phyloP scores from a whole-genome alignment of 2,113 vertebrate species.

The Holacanthus passer region DNA sequence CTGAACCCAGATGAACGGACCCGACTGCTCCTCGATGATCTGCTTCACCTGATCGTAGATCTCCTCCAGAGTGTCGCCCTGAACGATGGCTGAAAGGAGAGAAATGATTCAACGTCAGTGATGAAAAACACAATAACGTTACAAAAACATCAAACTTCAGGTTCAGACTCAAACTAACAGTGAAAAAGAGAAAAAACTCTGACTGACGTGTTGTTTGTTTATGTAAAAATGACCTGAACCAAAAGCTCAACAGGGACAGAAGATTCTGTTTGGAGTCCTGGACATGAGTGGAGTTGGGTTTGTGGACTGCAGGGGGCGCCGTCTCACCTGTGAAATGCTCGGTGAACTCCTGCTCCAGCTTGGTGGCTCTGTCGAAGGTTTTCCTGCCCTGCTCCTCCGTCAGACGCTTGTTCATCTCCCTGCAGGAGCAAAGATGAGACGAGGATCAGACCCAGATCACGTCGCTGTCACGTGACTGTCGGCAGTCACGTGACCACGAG shows the following conservation, averaged over 20 bases:
- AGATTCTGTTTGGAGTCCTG: no score
- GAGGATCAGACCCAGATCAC: not conserved
- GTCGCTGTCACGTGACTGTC: no score
- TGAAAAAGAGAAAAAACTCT: no score
- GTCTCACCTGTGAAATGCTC: slow-evolving; percentile 96
- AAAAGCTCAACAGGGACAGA: no score
- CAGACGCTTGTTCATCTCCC: slow-evolving; percentile 99
- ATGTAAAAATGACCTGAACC: no score
- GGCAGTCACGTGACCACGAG: no score
- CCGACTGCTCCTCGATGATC: slow-evolving; percentile 98
- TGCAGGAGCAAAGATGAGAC: slow-evolving; percentile 59
- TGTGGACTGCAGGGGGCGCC: not conserved
- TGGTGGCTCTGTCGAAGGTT: slow-evolving; percentile 95
- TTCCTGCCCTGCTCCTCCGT: slow-evolving; percentile 96
- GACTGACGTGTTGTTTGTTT: no score
- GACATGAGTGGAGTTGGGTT: no score
- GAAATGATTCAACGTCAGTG: not conserved
- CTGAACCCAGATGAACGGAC: slow-evolving; percentile 95
- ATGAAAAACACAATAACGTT: not conserved
- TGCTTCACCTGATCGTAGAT: slow-evolving; percentile 98
- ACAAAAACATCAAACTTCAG: no score
- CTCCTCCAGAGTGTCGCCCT: slow-evolving; percentile 98
- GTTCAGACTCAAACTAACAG: no score
- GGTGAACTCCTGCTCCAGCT: slow-evolving; percentile 98
- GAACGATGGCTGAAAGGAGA: slow-evolving; percentile 90